Evolutionary conservation across 2,113 vertebrate species (phyloP).

Genomic region (Brienomyrus longianalis): DNA sequence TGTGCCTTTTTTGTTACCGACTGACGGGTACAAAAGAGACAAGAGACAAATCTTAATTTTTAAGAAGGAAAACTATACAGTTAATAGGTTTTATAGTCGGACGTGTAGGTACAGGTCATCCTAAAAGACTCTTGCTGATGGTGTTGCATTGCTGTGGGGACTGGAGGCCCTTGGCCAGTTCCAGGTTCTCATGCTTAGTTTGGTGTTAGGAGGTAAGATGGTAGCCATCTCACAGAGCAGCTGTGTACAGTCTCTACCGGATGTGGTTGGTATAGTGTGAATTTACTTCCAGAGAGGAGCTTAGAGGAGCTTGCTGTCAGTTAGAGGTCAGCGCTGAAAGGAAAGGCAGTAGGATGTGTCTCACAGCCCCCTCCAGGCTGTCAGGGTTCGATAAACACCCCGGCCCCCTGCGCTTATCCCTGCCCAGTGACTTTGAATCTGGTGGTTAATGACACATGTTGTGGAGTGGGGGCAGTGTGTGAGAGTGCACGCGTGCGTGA

Average conservation of each 20-base stretch:
- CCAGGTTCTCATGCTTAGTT: constrained; percentile 25
- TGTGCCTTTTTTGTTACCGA: background rate
- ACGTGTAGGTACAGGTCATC: background rate
- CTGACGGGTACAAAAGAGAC: background rate
- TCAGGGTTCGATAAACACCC: constrained; percentile 1
- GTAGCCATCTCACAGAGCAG: background rate
- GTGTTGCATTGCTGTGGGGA: constrained; percentile 36
- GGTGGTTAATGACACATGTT: background rate
- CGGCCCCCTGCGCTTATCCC: background rate
- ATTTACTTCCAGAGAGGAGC: background rate
- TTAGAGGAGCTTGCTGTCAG: background rate
- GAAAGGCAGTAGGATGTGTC: background rate
- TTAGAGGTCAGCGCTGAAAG: constrained; percentile 2
- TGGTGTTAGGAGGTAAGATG: background rate
- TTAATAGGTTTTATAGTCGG: background rate
- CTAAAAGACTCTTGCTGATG: constrained; percentile 36
- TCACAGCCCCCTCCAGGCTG: background rate
- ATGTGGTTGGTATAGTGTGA: background rate
- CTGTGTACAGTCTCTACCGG: background rate
- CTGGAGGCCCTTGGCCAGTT: constrained; percentile 26
- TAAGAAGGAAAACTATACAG: background rate
- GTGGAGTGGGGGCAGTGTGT: background rate
- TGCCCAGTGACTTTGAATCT: background rate
- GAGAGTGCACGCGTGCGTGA: background rate
- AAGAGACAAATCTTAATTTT: background rate